Evolutionary conservation across 2,888 invertebrate species (phyloP), one percentile per base, ranked within the genome.

Genomic region (Nomada flava): DNA sequence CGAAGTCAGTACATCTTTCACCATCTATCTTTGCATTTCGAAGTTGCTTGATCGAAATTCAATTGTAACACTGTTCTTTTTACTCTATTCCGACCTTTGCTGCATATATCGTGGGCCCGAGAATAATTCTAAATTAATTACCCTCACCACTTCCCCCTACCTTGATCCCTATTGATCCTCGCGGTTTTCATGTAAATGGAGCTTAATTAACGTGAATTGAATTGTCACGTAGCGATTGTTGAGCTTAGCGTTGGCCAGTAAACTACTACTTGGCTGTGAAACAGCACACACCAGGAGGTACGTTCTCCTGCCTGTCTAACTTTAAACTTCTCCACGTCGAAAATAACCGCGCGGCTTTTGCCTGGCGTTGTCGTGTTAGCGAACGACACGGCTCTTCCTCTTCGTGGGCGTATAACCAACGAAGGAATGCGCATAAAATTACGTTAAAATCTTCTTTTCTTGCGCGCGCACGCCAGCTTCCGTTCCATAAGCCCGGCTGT

Each of bases 351-450:
- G 29, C 52, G 59, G 70, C 74, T 71, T 74, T 71, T 53, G 83
- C 70, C 68, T 63, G 74, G 59, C 72, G 65, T 59, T 57, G 77
- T 74, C 62, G 77, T 55, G 52, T 63, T 52, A 74, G 23, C 76
- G 57, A 59, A 20, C 72, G 69, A 76, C 76, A 60, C 72, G 47
- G 13, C 50, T 76, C 80, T 72, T 76, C 72, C 72, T 65, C 81
- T 47, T 73, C 59, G 80, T 82, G 76, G 82, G 82, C 80, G 82
- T 82, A 64, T 68, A 72, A 68, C 68, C 55, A 76, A 3, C 53
- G 20, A 53, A 72, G 81, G 82, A 80, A 82, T 82, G 76, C 68
- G 82, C 72, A 72, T 76, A 70, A 80, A 76, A 80, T 82, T 76
- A 76, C 63, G 71, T 26, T 69, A 18, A 75, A 79, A 80, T 76